Evolutionary conservation across 2,113 vertebrate genomes (phyloP), one percentile per base, ranked within the genome.

Genomic region (Microtus richardsoni): DNA sequence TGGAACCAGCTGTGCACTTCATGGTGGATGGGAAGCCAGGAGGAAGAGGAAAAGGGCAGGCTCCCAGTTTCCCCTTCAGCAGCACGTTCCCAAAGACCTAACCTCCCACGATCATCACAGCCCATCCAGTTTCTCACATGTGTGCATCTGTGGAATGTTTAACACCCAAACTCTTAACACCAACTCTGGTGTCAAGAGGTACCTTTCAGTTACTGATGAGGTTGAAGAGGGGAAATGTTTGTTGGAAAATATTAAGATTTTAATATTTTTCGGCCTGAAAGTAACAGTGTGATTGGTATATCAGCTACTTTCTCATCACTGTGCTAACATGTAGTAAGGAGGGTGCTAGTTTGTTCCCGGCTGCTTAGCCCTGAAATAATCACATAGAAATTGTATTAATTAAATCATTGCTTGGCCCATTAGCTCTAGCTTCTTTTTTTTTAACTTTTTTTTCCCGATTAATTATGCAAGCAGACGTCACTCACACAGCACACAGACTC

Each of bases 201-300:
- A 28, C 3, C 17, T 89, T 21, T 74, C 47, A 70, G 28, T 70
- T 41, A 73, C 33, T 68, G 88, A n/a, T 2, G 5, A 62, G 41
- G 80, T 28, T 83, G 74, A 39, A 2, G 60, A 10, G 44, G 30
- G 33, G 41, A 71, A 54, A 89, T 26, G 28, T 95, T 78, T 91
- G 7, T 80, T 66, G 52, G 58, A 82, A 79, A 64, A 36, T 47
- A 86, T 39, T 90, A 85, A 19, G 17, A 49, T 70, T 89, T 88
- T 80, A 71, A 73, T 28, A 80, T 78, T 93, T 92, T 92, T 87
- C 47, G 73, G 60, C 8, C 11, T 82, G 60, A 91, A 92, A 86
- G 41, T 73, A 47, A 68, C 70, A 1, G 9, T 82, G 24, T 86
- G 26, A 47, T 52, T 60, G 30, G 26, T 47, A 28, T 66, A 28